These are phyloP conservation scores for Channallabes apus DNA, from an alignment of 2,797 vertebrate genomes.

Conservation along the genomic window DNA sequence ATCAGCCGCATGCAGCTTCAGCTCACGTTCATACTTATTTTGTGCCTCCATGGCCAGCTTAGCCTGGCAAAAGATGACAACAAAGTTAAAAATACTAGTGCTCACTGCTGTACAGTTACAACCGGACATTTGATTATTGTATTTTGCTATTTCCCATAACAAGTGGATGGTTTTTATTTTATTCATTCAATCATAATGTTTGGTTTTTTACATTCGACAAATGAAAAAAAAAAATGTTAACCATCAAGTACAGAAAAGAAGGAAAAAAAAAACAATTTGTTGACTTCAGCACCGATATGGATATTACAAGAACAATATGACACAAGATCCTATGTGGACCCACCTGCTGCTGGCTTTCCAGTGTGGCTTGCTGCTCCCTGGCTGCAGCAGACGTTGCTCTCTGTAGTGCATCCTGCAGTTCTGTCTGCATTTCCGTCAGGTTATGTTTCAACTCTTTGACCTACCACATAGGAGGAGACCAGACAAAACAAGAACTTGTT, in stretches of 20 bases:
- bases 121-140: background rate
- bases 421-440: constrained; percentile 80
- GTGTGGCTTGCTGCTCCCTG: constrained; percentile 87
- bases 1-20: constrained; percentile 96
- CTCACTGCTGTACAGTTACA: background rate
- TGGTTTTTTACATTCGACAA: background rate
- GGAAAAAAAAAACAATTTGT: background rate
- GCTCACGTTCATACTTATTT: constrained; percentile 91
- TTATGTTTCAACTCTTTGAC: constrained; percentile 85
- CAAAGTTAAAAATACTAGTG: background rate
- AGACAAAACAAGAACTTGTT: background rate
- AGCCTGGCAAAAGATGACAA: constrained; percentile 62
- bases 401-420: constrained; percentile 91
- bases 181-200: too few species aligned
- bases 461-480: constrained; percentile 61
- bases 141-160: background rate
- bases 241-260: background rate
- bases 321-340: background rate
- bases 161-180: too few species aligned
- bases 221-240: background rate
- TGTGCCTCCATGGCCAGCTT: constrained; percentile 90
- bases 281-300: background rate
- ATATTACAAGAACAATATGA: background rate
- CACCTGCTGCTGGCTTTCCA: constrained; percentile 92
- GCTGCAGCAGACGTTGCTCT: constrained; percentile 80